Conservation (phyloP, 2,113 vertebrate species). For the Mastomys coucha region DNA sequence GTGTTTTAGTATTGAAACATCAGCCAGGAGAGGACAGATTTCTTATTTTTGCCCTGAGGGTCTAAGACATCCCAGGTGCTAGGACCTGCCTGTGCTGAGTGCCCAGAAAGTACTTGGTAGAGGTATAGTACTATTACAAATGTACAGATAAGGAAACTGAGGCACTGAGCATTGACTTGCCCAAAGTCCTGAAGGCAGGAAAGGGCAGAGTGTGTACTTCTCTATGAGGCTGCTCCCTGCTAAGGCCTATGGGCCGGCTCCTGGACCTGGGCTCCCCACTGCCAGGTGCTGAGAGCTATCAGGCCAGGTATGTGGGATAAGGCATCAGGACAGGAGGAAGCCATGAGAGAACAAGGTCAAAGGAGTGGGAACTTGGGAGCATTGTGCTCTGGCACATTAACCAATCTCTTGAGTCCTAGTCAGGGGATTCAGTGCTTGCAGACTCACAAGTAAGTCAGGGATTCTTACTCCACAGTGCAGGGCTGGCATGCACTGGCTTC, state of each 20-base stretch:
- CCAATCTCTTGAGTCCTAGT: background rate
- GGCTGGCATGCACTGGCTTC: background rate
- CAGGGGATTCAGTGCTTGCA: background rate
- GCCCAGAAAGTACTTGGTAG: background rate
- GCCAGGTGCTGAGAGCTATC: background rate
- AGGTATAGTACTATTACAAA: no score
- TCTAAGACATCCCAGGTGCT: background rate
- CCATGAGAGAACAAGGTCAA: background rate
- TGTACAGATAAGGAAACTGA: background rate
- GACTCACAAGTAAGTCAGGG: accelerated
- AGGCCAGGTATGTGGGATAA: background rate
- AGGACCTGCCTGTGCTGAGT: background rate
- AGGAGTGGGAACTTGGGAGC: background rate
- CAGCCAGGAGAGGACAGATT: background rate
- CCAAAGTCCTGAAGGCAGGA: background rate
- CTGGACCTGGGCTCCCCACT: background rate
- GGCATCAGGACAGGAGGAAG: background rate
- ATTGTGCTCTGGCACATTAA: background rate
- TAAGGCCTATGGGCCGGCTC: background rate
- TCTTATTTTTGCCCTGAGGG: background rate
- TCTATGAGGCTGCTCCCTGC: background rate
- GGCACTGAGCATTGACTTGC: background rate
- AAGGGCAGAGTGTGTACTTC: background rate
- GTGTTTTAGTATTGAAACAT: background rate
- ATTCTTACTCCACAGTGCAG: no score